Percentiles rank a stretch among this genome's conserved stretches.
phyloP scores from a whole-genome alignment of 2,797 vertebrate genomes.

The Sebastes aleutianus region DNA sequence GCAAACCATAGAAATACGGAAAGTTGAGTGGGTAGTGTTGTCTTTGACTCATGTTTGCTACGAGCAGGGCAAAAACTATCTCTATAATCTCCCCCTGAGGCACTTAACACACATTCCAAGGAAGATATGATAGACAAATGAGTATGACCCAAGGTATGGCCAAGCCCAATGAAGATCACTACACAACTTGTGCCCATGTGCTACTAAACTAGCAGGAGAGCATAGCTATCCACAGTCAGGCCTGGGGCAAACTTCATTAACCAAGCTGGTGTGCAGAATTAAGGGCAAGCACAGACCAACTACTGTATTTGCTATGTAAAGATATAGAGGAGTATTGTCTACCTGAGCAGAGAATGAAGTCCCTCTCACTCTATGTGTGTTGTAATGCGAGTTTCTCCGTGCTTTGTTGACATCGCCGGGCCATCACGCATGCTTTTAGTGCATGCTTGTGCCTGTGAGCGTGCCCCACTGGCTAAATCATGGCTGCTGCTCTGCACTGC shows the following conservation, averaged over 20 bases:
- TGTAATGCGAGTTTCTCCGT: no score
- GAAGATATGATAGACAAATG: conserved; percentile 3
- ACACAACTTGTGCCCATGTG: not conserved
- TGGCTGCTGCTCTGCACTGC: no score
- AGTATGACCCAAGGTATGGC: not conserved
- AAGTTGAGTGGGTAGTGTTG: not conserved
- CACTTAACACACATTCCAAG: conserved; percentile 13
- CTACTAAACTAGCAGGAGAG: not conserved
- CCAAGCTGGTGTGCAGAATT: not conserved
- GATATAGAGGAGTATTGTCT: no score
- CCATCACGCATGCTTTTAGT: no score
- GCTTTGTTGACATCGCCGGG: no score
- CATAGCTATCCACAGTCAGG: not conserved
- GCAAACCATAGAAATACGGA: not conserved
- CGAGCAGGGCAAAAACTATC: not conserved
- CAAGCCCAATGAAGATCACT: not conserved
- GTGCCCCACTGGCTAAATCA: no score
- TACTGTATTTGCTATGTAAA: no score
- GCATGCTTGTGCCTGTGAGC: no score
- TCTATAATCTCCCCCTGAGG: conserved; percentile 4
- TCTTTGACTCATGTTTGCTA: conserved; percentile 10
- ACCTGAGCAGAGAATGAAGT: no score
- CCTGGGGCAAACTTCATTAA: conserved; percentile 1
- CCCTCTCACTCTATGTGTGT: no score
- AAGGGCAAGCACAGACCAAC: conserved; percentile 37